Evolutionary conservation across 2,888 invertebrate species (phyloP).

Genomic region (Ceratothoa steindachneri): DNA sequence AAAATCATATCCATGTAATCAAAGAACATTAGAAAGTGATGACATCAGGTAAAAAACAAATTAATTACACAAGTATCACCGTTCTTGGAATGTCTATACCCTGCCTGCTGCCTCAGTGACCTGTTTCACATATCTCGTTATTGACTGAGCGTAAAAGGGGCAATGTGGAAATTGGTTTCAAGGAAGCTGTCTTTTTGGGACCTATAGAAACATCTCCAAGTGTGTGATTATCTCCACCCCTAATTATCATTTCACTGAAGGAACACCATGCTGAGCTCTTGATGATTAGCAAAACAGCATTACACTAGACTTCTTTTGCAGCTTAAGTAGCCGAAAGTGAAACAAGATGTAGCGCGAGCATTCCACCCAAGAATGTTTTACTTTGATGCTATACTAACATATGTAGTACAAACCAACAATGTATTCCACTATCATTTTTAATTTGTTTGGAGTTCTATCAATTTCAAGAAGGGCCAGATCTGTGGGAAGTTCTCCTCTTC

Average conservation of each 20-base stretch:
- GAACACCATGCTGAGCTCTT: slow-evolving; percentile 22
- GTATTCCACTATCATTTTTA: neutral
- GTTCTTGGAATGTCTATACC: neutral
- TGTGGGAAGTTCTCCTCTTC: slow-evolving; percentile 8
- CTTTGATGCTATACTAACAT: slow-evolving; percentile 19
- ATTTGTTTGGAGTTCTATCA: neutral
- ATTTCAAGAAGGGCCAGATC: slow-evolving; percentile 14
- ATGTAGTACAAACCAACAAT: neutral
- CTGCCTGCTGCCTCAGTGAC: neutral
- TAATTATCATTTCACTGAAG: slow-evolving; percentile 3
- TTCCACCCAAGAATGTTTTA: slow-evolving; percentile 15
- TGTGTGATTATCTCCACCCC: neutral
- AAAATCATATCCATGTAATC: slow-evolving; percentile 8
- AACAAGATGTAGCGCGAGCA: slow-evolving; percentile 20
- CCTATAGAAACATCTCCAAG: neutral
- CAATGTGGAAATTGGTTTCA: neutral
- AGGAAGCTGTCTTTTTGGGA: neutral
- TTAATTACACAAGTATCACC: neutral
- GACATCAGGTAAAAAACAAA: slow-evolving; percentile 7
- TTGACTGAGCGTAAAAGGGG: neutral
- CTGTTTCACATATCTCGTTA: neutral
- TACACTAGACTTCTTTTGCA: slow-evolving; percentile 15
- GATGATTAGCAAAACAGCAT: slow-evolving; percentile 22
- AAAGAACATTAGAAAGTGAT: slow-evolving; percentile 9
- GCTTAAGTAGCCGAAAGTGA: too few relatives aligned